phyloP scores from a whole-genome alignment of 2,113 vertebrate genomes.

The Irena cyanogastra region DNA sequence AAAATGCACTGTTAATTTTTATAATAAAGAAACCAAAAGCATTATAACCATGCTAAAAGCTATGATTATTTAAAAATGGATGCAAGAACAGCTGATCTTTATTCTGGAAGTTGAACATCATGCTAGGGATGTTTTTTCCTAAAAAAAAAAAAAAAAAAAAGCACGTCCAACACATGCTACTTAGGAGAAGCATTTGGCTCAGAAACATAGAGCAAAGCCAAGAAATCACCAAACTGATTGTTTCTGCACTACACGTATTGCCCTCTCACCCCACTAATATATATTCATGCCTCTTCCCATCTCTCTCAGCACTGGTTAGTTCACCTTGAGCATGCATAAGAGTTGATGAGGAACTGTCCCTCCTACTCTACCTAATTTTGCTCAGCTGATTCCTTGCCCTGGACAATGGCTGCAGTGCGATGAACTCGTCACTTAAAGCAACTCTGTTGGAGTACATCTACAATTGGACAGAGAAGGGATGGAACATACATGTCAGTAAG shows the following conservation, averaged over 20 bases:
- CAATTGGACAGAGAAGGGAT: slow-evolving; percentile 81
- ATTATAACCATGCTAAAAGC: slow-evolving; percentile 63
- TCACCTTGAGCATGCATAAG: slow-evolving; percentile 81
- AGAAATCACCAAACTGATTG: slow-evolving; percentile 28
- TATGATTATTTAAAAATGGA: slow-evolving; percentile 1
- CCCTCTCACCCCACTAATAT: slow-evolving; percentile 24
- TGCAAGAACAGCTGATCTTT: slow-evolving; percentile 50
- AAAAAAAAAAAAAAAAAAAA: background rate
- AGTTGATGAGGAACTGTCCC: slow-evolving; percentile 69
- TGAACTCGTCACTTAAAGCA: slow-evolving; percentile 98
- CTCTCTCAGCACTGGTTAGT: slow-evolving; percentile 73
- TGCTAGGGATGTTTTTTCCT: slow-evolving; percentile 27
- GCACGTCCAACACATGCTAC: slow-evolving; percentile 36
- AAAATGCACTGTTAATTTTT: slow-evolving; percentile 59
- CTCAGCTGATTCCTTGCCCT: slow-evolving; percentile 98
- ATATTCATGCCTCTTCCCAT: slow-evolving; percentile 71
- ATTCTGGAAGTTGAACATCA: slow-evolving; percentile 45
- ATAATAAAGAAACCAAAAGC: slow-evolving; percentile 67
- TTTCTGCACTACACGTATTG: slow-evolving; percentile 27
- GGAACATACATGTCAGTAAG: slow-evolving; percentile 80
- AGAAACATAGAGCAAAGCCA: slow-evolving; percentile 68
- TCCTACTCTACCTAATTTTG: slow-evolving; percentile 99
- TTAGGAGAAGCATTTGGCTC: slow-evolving; percentile 63
- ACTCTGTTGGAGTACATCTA: slow-evolving; percentile 98
- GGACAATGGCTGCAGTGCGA: slow-evolving; percentile 98